A percentile compares a stretch with the other conserved stretches of the same genome.
Conservation (phyloP, 2,888 invertebrate species). For the Lepidonotus clava region DNA sequence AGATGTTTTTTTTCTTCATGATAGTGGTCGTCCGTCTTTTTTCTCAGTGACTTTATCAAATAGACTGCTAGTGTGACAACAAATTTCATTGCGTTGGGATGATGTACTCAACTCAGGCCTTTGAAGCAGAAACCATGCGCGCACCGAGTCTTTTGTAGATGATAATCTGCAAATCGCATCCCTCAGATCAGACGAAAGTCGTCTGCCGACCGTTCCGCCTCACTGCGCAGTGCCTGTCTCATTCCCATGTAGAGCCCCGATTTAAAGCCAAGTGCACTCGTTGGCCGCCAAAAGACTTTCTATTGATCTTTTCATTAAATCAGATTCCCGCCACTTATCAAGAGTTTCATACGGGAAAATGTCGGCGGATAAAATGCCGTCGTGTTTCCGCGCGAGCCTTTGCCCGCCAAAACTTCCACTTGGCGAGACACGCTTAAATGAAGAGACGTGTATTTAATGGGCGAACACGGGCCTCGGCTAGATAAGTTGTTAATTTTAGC, state of each 20-base stretch:
- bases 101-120: neutral
- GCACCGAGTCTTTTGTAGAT: neutral
- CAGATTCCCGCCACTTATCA: constrained; percentile 10
- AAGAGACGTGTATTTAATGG: neutral
- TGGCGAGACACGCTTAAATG: neutral
- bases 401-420: neutral
- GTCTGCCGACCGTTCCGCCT: neutral
- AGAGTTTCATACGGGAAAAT: constrained; percentile 18
- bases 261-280: constrained; percentile 10
- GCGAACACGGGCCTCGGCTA: neutral
- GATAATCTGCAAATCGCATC: constrained; percentile 4
- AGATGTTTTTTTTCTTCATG: neutral
- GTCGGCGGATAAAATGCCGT: constrained; percentile 1
- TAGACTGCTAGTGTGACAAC: constrained; percentile 22
- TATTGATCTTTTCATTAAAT: constrained; percentile 28
- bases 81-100: constrained; percentile 22
- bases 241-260: neutral
- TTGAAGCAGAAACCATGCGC: neutral
- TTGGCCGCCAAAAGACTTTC: neutral
- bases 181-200: constrained; percentile 1
- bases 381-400: neutral
- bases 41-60: constrained; percentile 5
- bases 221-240: constrained; percentile 8
- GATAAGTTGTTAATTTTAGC: neutral
- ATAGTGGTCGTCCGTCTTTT: neutral